Evolutionary conservation across 1,140 invertebrate species (phyloP), one percentile per base, ranked within the genome.

Genomic region (Ceratosolen solmsi): DNA sequence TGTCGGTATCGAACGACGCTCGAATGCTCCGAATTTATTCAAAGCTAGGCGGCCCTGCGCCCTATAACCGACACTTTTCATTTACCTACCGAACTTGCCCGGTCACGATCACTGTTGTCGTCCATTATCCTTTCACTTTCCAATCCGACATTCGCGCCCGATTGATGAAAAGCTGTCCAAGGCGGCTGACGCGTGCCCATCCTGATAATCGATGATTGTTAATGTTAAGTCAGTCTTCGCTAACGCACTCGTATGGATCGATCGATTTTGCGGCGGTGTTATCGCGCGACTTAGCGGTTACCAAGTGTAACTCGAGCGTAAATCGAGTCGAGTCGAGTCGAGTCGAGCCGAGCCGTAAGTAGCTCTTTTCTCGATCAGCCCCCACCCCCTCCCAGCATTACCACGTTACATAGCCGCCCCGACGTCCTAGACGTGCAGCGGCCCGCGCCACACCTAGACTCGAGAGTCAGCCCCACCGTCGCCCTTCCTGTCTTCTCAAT

Each of bases 11-110:
- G 58, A 76, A 54, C 38, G 54, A 13, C 41, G n/a, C n/a, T 33
- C 7, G 38, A 63, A 76, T 38, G 56, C 56, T 63, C 56, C 25
- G 41, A 46, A 71, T 71, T 46, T 71, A 46, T 36, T 4, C 36
- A 33, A 22, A 46, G 25, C 60, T 20, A 8, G 0, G 20, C 56
- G 3, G 25, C 8, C 0, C n/a, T 11, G 8, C 13, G 41, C 5
- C 17, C 8, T 58, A 8, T 15, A 15, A 3, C 20, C n/a, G n/a
- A 22, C 5, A 58, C 54, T 58, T 3, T 8, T 11, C 54, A 11
- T 58, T 58, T 15, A 58, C 13, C 13, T 46, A 13, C 41, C 41
- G 41, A 46, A 46, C 13, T 13, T 46, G 41, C 5, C 13, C 41
- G 41, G 13, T n/a, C n/a, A n/a, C n/a, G n/a, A n/a, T n/a, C n/a